phyloP scores from a whole-genome alignment of 2,888 invertebrate genomes.

The Nemapogon koenigi region DNA sequence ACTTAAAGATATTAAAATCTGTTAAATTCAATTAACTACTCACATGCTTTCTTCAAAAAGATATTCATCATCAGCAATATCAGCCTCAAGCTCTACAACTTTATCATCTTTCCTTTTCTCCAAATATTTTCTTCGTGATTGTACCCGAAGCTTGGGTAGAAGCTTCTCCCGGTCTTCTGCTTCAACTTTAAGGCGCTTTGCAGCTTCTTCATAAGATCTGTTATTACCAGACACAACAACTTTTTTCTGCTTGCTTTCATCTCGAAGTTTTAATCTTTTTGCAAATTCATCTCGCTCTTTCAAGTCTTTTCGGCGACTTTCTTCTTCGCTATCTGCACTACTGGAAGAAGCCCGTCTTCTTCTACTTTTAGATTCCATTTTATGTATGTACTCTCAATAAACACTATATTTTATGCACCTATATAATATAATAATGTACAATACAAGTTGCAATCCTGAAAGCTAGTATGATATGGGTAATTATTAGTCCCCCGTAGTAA shows the following conservation, averaged over 20 bases:
- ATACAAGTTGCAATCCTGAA: too few relatives aligned
- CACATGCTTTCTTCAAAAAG: slow-evolving; percentile 89
- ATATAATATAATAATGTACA: too few relatives aligned
- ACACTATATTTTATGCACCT: too few relatives aligned
- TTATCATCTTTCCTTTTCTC: slow-evolving; percentile 97
- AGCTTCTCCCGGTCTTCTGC: slow-evolving; percentile 85
- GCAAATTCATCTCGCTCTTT: slow-evolving; percentile 95
- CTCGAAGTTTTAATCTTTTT: slow-evolving; percentile 83
- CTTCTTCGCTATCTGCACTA: slow-evolving; percentile 78
- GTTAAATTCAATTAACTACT: slow-evolving; percentile 31
- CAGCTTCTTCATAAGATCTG: slow-evolving; percentile 84
- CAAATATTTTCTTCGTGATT: slow-evolving; percentile 92
- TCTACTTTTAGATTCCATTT: slow-evolving; percentile 25
- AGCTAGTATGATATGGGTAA: too few relatives aligned
- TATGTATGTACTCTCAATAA: too few relatives aligned
- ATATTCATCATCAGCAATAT: slow-evolving; percentile 95
- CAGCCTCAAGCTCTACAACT: slow-evolving; percentile 91
- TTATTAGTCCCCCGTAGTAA: too few relatives aligned
- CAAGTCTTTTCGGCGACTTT: slow-evolving; percentile 81
- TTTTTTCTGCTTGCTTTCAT: slow-evolving; percentile 87
- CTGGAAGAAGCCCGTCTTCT: slow-evolving; percentile 62
- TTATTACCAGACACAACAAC: slow-evolving; percentile 72
- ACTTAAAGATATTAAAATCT: too few relatives aligned
- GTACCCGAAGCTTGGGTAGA: slow-evolving; percentile 85
- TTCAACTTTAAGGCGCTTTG: slow-evolving; percentile 88